Evolutionary conservation across 2,797 vertebrate species (phyloP).

Genomic region (Xenopus petersii): DNA sequence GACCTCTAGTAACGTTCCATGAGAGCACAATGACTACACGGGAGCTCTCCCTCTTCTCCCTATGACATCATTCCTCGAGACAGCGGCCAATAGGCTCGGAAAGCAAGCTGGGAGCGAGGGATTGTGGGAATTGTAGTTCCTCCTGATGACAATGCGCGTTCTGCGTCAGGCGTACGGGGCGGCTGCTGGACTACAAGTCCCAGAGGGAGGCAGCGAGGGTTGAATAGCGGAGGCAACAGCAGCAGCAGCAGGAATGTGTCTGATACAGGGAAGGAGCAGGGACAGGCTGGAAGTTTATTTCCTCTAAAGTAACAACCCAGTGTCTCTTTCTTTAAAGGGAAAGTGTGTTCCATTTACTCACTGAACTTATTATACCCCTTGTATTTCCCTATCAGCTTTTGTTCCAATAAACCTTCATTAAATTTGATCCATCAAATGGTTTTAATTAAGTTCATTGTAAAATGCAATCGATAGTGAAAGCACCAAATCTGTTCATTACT

Average conservation of each 20-base stretch:
- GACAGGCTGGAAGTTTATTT: slow-evolving; percentile 15
- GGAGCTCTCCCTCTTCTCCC: slow-evolving; percentile 66
- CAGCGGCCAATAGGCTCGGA: slow-evolving; percentile 58
- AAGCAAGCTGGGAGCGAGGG: slow-evolving; percentile 23
- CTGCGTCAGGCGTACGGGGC: neutral
- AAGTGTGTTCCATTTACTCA: no score
- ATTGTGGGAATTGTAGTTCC: slow-evolving; percentile 22
- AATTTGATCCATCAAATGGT: no score
- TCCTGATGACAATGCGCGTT: no score
- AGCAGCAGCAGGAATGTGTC: slow-evolving; percentile 4
- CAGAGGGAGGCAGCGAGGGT: neutral
- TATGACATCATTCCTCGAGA: slow-evolving; percentile 77
- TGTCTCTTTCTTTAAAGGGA: no score
- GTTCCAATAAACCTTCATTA: no score
- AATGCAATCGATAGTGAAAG: no score
- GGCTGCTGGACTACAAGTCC: slow-evolving; percentile 13
- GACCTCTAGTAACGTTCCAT: slow-evolving; percentile 17
- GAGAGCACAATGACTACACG: slow-evolving; percentile 72
- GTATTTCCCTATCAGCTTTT: no score
- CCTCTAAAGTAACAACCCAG: no score
- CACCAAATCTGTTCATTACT: no score
- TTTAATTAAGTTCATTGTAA: no score
- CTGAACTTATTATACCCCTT: no score
- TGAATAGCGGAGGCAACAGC: neutral
- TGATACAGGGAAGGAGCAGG: slow-evolving; percentile 13